Percentiles rank a stretch among this genome's conserved stretches.
Conservation (phyloP, 2,113 vertebrate genomes). For the Oxyura jamaicensis region DNA sequence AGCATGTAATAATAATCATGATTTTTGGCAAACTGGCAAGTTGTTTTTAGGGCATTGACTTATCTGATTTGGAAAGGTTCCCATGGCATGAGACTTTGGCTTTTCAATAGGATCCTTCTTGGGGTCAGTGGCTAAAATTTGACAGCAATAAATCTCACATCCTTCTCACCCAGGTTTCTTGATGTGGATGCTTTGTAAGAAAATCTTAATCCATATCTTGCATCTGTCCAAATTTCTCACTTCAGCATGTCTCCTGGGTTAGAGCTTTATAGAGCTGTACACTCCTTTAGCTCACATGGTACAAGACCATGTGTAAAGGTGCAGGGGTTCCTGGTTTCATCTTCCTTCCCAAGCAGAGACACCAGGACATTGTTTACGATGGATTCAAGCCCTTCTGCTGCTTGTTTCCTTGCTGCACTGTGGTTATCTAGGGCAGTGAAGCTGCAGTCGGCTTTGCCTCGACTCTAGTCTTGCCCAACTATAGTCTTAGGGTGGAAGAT, state of each 20-base stretch:
- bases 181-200: not conserved
- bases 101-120: not conserved
- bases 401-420: not conserved
- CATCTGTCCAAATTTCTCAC: not conserved
- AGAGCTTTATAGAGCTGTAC: not conserved
- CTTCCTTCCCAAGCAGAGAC: not conserved
- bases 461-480: not conserved
- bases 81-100: not conserved
- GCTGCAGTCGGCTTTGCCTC: not conserved
- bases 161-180: not conserved
- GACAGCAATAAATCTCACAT: no score
- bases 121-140: not conserved
- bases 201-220: not conserved
- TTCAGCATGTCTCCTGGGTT: not conserved
- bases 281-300: not conserved
- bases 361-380: not conserved
- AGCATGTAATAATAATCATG: accelerated
- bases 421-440: not conserved
- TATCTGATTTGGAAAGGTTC: not conserved
- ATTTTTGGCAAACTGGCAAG: not conserved
- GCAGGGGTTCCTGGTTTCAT: not conserved
- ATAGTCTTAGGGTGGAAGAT: not conserved
- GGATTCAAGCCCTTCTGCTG: not conserved
- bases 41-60: not conserved
- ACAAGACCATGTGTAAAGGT: not conserved